A percentile compares a stretch with the other conserved stretches of the same genome.
These are phyloP conservation scores for Pungitius pungitius DNA, from an alignment of 2,113 vertebrate species.

Conservation along the genomic window DNA sequence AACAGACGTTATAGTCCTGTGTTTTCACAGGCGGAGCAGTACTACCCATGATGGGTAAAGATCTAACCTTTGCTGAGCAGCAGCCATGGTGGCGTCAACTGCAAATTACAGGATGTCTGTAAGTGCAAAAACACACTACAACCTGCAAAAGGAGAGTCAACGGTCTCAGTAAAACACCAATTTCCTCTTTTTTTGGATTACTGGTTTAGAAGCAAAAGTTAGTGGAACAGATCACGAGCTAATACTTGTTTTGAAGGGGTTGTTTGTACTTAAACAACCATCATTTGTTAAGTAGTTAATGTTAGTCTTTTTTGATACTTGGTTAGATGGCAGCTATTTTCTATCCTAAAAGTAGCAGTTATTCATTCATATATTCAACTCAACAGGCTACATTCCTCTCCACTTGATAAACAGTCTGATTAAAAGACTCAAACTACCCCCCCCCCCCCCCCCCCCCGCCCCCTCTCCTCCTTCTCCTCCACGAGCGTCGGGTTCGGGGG, in stretches of 20 bases:
- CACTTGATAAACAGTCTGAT: not conserved
- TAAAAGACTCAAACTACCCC: conserved; percentile 4
- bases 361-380: not conserved
- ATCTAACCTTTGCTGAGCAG: not conserved
- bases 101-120: not conserved
- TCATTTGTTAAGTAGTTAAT: not conserved
- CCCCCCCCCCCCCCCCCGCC: conserved; percentile 6
- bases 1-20: not conserved
- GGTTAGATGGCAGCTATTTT: not conserved
- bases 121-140: not conserved
- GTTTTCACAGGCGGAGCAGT: not conserved
- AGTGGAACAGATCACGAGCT: not conserved
- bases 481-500: conserved; percentile 67
- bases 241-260: not conserved
- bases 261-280: not conserved
- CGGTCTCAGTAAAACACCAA: not conserved
- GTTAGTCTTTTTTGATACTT: not conserved
- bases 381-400: not conserved
- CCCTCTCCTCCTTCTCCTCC: conserved; percentile 10
- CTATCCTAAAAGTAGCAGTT: no score
- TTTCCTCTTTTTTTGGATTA: not conserved
- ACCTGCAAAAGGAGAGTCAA: not conserved
- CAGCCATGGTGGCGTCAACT: not conserved
- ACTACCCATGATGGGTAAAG: not conserved
- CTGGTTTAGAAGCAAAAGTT: not conserved